A percentile compares a stretch with the other conserved stretches of the same genome.
These are phyloP conservation scores for Patella pellucida DNA, from an alignment of 2,888 invertebrate genomes.

Conservation along the genomic window DNA sequence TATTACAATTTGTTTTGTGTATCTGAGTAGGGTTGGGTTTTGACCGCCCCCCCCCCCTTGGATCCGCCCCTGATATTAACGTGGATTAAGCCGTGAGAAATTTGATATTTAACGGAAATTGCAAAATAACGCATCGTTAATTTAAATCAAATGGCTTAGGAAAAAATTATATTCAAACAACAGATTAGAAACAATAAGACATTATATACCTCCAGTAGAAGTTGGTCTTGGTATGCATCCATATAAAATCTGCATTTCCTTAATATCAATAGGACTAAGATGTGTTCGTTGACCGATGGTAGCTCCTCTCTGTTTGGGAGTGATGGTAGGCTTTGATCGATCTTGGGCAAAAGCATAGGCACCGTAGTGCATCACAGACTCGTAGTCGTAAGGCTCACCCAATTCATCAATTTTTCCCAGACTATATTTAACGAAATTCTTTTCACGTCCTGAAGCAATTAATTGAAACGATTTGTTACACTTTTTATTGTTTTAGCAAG, in stretches of 20 bases:
- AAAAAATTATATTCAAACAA: too few species aligned
- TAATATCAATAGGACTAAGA: constrained; percentile 68
- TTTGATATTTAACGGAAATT: too few species aligned
- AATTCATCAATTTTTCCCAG: constrained; percentile 42
- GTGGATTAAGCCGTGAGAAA: too few species aligned
- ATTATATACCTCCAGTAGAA: background rate
- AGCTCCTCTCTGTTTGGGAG: constrained; percentile 70
- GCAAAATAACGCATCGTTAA: too few species aligned
- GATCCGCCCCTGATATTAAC: too few species aligned
- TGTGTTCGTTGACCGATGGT: constrained; percentile 75
- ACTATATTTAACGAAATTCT: constrained; percentile 49
- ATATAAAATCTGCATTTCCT: constrained; percentile 70
- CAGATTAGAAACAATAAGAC: too few species aligned
- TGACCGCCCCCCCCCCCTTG: too few species aligned
- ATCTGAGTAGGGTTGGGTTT: too few species aligned
- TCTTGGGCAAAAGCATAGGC: constrained; percentile 73
- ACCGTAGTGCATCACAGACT: constrained; percentile 85
- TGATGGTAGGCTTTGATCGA: constrained; percentile 72
- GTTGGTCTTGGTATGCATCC: constrained; percentile 51
- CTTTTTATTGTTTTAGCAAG: background rate
- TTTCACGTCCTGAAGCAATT: constrained; percentile 43
- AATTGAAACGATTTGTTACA: background rate
- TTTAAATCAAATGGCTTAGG: too few species aligned
- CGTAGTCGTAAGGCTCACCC: constrained; percentile 79
- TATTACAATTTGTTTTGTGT: too few species aligned